phyloP scores from a whole-genome alignment of 2,113 vertebrate species.

The Chlorodrepanis virens region DNA sequence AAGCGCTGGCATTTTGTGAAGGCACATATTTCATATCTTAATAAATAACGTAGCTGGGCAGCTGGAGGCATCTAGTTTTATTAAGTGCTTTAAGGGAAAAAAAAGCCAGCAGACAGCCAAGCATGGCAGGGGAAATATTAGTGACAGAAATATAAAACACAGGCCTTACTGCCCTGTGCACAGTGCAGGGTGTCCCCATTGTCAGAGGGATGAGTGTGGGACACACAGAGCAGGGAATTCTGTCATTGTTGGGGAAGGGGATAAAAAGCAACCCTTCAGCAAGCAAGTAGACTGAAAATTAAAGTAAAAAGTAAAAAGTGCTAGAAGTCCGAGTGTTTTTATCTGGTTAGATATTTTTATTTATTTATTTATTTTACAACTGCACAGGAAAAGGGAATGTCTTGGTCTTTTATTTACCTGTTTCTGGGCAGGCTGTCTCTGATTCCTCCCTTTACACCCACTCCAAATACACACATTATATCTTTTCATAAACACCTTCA shows the following conservation, averaged over 20 bases:
- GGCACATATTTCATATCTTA: neutral
- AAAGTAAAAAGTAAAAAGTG: neutral
- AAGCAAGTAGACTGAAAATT: neutral
- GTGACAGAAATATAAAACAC: neutral
- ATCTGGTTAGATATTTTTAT: neutral
- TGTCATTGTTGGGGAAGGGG: neutral
- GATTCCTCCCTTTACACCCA: neutral
- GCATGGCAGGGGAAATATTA: neutral
- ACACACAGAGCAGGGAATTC: neutral
- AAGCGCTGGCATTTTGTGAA: neutral
- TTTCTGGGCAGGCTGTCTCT: neutral
- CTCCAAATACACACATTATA: neutral
- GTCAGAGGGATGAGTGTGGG: neutral
- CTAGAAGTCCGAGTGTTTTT: neutral
- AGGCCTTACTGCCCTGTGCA: neutral
- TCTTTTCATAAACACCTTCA: neutral
- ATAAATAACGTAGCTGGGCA: neutral
- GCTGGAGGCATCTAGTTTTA: neutral
- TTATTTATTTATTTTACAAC: neutral
- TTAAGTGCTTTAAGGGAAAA: neutral
- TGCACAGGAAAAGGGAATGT: neutral
- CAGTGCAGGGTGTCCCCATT: neutral
- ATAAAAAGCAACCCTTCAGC: neutral
- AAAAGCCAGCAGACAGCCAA: neutral
- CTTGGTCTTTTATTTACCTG: neutral